Conservation (phyloP, 2,113 vertebrate species). For the Brachirus orientalis region DNA sequence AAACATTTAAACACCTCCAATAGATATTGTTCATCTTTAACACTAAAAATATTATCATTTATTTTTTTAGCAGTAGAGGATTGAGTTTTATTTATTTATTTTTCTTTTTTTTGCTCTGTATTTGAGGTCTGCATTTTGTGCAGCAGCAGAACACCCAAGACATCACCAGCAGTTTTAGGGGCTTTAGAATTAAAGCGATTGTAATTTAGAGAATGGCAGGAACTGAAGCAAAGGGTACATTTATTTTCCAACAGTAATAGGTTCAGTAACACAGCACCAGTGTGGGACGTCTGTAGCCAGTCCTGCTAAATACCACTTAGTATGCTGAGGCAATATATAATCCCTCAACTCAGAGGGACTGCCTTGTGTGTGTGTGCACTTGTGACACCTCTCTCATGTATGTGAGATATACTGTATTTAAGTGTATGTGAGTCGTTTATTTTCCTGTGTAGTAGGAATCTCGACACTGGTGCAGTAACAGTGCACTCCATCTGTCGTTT, state of each 20-base stretch:
- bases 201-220: conserved; percentile 16
- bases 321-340: conserved; percentile 39
- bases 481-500: background rate
- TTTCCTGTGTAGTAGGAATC: too few relatives aligned
- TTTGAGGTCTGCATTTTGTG: background rate
- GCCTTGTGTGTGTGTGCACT: background rate
- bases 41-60: too few relatives aligned
- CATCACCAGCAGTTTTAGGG: background rate
- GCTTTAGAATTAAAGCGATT: conserved; percentile 10
- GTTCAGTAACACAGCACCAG: conserved; percentile 21
- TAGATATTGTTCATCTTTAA: too few relatives aligned
- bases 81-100: too few relatives aligned
- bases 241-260: conserved; percentile 48
- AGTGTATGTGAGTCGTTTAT: background rate
- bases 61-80: too few relatives aligned
- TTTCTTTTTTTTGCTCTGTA: background rate
- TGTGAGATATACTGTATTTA: background rate
- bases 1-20: too few relatives aligned
- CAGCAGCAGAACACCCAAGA: background rate
- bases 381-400: background rate
- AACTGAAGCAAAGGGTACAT: conserved; percentile 5
- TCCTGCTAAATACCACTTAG: conserved; percentile 40
- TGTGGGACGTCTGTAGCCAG: conserved; percentile 25
- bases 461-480: background rate
- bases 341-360: conserved; percentile 21